Evolutionary conservation across 2,888 invertebrate species (phyloP).

Genomic region (Polyommatus iphigenia): DNA sequence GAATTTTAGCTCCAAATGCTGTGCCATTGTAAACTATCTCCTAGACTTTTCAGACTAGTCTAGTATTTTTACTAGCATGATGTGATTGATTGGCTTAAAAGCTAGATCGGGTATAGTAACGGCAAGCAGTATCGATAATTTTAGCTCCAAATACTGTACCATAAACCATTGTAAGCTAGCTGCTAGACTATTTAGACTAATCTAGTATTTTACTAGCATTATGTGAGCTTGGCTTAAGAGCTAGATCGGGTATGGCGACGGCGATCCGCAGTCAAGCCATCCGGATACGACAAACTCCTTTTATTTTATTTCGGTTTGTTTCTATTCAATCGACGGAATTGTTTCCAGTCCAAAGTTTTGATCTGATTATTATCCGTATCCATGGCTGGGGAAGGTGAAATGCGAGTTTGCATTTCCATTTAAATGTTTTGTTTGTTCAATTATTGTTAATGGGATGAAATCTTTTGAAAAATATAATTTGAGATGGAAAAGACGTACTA

Average conservation of each 20-base stretch:
- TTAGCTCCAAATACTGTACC: too few relatives aligned
- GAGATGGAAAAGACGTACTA: background rate
- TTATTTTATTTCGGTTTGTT: constrained; percentile 71
- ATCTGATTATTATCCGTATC: constrained; percentile 36
- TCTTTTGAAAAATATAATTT: background rate
- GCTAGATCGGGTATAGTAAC: too few relatives aligned
- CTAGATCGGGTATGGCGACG: constrained; percentile 69
- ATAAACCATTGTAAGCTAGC: too few relatives aligned
- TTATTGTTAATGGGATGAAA: background rate
- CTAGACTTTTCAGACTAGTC: too few relatives aligned
- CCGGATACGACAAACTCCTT: constrained; percentile 70
- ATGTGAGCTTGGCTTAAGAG: constrained; percentile 49
- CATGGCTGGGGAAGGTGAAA: constrained; percentile 11
- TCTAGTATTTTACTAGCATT: background rate
- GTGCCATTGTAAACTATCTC: too few relatives aligned
- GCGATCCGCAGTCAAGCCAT: constrained; percentile 73
- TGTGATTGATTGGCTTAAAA: too few relatives aligned
- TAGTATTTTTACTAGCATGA: too few relatives aligned
- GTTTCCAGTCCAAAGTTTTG: constrained; percentile 56
- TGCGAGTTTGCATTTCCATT: background rate
- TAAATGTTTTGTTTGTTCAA: background rate
- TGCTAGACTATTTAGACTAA: too few relatives aligned
- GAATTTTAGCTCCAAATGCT: too few relatives aligned
- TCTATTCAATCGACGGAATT: constrained; percentile 67
- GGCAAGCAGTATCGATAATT: too few relatives aligned